phyloP scores from a whole-genome alignment of 2,888 invertebrate species.

The Parapristionchus giblindavisi region DNA sequence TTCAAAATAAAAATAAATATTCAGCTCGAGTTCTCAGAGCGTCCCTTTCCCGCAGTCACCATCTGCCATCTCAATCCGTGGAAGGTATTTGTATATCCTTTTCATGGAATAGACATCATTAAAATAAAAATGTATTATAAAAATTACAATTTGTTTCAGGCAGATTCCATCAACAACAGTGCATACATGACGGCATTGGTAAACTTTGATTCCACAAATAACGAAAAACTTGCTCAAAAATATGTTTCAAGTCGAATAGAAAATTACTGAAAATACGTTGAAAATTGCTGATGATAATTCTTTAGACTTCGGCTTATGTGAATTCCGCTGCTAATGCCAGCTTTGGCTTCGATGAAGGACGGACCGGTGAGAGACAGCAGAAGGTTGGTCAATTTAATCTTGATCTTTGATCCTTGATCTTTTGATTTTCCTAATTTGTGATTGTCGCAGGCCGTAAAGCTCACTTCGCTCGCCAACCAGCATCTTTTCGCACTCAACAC shows the following conservation, averaged over 20 bases:
- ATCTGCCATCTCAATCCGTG: conserved; percentile 68
- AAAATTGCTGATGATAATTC: not conserved
- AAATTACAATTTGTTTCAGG: too few relatives aligned
- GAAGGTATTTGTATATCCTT: too few relatives aligned
- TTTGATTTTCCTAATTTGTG: not conserved
- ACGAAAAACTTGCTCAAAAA: not conserved
- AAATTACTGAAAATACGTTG: not conserved
- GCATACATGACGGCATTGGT: conserved; percentile 28
- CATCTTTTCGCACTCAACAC: conserved; percentile 36
- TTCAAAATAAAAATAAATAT: not conserved
- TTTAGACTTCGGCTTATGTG: conserved; percentile 54
- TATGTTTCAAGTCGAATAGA: not conserved
- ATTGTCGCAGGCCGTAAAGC: conserved; percentile 21
- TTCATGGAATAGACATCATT: conserved; percentile 16
- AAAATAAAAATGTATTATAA: too few relatives aligned
- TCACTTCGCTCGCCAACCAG: conserved; percentile 35
- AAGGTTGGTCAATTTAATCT: too few relatives aligned
- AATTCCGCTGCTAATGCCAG: conserved; percentile 41
- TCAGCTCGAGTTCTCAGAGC: conserved; percentile 64
- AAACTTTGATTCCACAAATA: not conserved
- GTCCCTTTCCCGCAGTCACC: conserved; percentile 66
- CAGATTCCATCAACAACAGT: conserved; percentile 31
- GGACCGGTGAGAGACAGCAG: conserved; percentile 47
- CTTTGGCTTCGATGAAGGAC: conserved; percentile 51
- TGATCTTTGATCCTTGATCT: not conserved